These are phyloP conservation scores for Xanthia togata DNA, from an alignment of 2,888 invertebrate genomes.

Conservation along the genomic window DNA sequence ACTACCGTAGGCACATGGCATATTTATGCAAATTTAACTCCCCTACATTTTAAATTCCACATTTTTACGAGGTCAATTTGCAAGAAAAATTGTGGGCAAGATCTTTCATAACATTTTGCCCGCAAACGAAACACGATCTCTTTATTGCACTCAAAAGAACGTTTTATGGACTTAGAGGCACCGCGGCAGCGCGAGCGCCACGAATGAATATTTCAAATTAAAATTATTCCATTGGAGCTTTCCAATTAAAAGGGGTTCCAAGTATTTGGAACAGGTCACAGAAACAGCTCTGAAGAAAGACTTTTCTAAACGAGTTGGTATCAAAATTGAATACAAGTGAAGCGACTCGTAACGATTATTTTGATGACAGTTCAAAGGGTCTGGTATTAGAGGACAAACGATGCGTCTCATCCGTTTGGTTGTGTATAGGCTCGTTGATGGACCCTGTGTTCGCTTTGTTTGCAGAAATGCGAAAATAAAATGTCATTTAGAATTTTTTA, in stretches of 20 bases:
- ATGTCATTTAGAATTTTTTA: conserved; percentile 47
- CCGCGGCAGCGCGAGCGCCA: conserved; percentile 22
- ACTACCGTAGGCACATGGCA: conserved; percentile 34
- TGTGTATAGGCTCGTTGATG: conserved; percentile 56
- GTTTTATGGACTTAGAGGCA: conserved; percentile 46
- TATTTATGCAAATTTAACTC: conserved; percentile 54
- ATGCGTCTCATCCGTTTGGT: conserved; percentile 55
- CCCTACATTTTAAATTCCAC: conserved; percentile 55
- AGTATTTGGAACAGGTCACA: conserved; percentile 59
- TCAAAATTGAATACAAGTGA: conserved; percentile 66
- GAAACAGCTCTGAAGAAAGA: conserved; percentile 51
- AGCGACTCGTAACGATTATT: conserved; percentile 68
- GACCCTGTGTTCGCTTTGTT: conserved; percentile 50
- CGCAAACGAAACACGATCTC: conserved; percentile 58
- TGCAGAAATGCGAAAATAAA: conserved; percentile 44
- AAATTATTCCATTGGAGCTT: conserved; percentile 65
- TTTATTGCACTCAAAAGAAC: conserved; percentile 59
- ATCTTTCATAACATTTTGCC: conserved; percentile 53
- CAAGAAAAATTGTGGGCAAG: conserved; percentile 56
- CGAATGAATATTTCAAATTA: conserved; percentile 65
- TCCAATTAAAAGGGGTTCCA: conserved; percentile 68
- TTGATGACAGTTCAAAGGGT: conserved; percentile 68
- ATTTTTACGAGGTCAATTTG: conserved; percentile 58
- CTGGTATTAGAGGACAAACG: conserved; percentile 60
- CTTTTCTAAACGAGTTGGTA: conserved; percentile 63